Evolutionary conservation across 2,797 vertebrate species (phyloP).

Genomic region (Cryptoblepharus egeriae): DNA sequence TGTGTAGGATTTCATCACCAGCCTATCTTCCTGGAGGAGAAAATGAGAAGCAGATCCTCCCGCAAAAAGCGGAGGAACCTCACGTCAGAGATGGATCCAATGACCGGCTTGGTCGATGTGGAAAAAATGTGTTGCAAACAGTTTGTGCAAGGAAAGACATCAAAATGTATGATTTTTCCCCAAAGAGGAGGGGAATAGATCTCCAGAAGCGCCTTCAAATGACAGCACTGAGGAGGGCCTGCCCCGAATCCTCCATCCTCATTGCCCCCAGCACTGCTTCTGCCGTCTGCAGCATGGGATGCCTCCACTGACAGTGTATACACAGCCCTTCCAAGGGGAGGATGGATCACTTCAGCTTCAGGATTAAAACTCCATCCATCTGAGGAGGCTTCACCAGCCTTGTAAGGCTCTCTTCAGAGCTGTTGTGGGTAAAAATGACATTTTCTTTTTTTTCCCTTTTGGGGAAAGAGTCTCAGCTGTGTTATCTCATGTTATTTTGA

Average conservation of each 20-base stretch:
- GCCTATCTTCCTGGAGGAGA: too few relatives aligned
- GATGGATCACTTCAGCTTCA: conserved; percentile 60
- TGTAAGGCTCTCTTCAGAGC: conserved; percentile 63
- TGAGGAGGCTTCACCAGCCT: conserved; percentile 56
- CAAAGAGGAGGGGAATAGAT: background rate
- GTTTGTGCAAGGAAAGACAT: background rate
- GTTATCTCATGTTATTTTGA: conserved; percentile 39
- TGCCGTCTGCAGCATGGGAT: accelerated
- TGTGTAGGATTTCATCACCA: too few relatives aligned
- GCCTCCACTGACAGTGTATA: conserved; percentile 24
- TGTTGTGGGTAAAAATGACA: conserved; percentile 46
- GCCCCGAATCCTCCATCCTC: accelerated
- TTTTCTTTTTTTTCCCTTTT: conserved; percentile 26
- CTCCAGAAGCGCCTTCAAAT: background rate
- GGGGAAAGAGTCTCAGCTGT: conserved; percentile 45
- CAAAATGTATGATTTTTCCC: background rate
- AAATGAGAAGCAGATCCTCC: too few relatives aligned
- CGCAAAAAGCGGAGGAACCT: background rate
- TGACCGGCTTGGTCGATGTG: background rate
- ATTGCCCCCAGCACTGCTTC: background rate
- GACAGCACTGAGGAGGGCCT: background rate
- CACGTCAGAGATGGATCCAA: background rate
- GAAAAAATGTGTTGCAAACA: background rate
- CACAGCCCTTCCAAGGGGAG: conserved; percentile 44
- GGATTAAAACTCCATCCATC: conserved; percentile 71